phyloP scores from a whole-genome alignment of 2,888 invertebrate genomes.

The Poecilus cupreus region DNA sequence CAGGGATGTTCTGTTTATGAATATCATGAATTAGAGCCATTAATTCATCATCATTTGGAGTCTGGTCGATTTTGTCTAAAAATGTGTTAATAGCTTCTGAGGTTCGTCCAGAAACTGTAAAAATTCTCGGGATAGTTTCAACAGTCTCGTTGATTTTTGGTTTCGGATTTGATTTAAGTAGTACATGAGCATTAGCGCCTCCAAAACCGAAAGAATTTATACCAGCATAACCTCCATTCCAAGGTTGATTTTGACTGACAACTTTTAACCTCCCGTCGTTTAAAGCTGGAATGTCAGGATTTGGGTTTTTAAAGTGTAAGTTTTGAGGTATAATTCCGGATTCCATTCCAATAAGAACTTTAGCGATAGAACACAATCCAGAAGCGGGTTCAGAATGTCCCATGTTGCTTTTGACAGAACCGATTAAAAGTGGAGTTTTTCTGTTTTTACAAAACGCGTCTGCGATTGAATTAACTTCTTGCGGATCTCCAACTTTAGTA shows the following conservation, averaged over 20 bases:
- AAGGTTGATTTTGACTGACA: conserved; percentile 86
- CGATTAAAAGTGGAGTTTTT: conserved; percentile 87
- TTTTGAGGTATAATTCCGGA: conserved; percentile 91
- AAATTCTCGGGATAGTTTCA: conserved; percentile 79
- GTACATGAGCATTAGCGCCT: conserved; percentile 95
- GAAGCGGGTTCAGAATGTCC: conserved; percentile 97
- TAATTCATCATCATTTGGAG: conserved; percentile 80
- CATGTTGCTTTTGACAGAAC: conserved; percentile 99
- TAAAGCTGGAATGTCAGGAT: conserved; percentile 93
- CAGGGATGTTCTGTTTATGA: conserved; percentile 81
- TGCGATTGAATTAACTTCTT: conserved; percentile 96
- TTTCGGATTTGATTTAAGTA: conserved; percentile 87
- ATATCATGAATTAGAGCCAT: conserved; percentile 85
- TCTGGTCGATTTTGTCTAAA: conserved; percentile 78
- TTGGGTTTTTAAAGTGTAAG: conserved; percentile 91
- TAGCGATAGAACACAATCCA: conserved; percentile 92
- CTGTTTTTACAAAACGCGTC: conserved; percentile 92
- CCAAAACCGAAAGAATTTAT: conserved; percentile 99
- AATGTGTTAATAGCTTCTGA: conserved; percentile 83
- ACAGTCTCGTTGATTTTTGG: conserved; percentile 77
- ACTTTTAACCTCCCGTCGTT: conserved; percentile 93
- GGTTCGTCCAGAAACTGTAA: conserved; percentile 90
- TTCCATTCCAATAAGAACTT: conserved; percentile 95
- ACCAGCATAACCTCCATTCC: conserved; percentile 94
- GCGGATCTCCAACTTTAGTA: conserved; percentile 98